These are phyloP conservation scores for Agapornis roseicollis DNA, from an alignment of 2,113 vertebrate species.

Conservation along the genomic window DNA sequence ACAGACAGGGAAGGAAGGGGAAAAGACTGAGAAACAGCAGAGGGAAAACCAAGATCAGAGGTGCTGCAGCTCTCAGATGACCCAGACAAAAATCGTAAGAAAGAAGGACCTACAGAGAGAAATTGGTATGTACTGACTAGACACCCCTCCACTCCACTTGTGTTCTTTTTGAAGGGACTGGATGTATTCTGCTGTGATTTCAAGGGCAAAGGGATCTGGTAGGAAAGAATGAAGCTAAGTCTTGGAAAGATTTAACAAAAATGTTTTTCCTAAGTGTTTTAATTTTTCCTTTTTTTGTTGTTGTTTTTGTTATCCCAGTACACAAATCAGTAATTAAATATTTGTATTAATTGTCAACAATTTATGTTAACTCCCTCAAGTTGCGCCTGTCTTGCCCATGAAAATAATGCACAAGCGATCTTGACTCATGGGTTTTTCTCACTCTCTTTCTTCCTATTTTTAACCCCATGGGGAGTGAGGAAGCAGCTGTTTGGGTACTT, in stretches of 20 bases:
- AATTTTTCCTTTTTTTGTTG: neutral
- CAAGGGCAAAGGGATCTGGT: accelerated
- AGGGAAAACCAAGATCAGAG: neutral
- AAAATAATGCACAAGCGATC: neutral
- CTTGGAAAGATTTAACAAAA: accelerated
- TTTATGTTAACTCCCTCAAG: neutral
- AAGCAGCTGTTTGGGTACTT: neutral
- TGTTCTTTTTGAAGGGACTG: neutral
- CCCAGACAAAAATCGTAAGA: neutral
- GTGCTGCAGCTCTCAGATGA: neutral
- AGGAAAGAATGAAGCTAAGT: neutral
- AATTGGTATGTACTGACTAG: accelerated
- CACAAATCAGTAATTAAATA: neutral
- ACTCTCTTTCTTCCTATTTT: neutral
- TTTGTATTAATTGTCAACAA: neutral
- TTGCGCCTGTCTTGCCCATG: neutral
- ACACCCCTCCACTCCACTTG: accelerated
- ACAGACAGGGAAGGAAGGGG: accelerated
- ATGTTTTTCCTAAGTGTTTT: neutral
- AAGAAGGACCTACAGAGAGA: accelerated
- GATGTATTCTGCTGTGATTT: neutral
- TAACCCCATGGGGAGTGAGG: accelerated
- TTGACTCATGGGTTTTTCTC: neutral
- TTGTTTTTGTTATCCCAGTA: neutral
- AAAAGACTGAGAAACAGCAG: neutral